phyloP scores from a whole-genome alignment of 2,113 vertebrate genomes.

The Cavia aperea region DNA sequence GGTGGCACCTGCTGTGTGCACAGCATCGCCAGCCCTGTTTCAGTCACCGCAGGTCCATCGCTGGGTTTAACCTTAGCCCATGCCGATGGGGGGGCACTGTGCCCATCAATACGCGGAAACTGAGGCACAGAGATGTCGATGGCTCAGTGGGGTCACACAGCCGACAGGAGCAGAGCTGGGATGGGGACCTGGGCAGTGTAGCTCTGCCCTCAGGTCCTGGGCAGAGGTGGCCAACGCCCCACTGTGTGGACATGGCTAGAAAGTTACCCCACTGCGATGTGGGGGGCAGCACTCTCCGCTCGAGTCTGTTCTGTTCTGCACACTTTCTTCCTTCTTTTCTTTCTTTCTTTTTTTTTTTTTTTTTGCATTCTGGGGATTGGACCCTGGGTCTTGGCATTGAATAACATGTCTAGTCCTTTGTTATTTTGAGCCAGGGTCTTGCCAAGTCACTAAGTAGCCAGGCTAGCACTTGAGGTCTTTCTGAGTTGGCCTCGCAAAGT shows the following conservation, averaged over 20 bases:
- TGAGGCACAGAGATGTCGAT: neutral
- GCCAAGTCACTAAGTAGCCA: neutral
- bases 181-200: neutral
- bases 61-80: neutral
- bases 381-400: neutral
- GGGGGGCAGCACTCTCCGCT: neutral
- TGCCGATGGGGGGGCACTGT: neutral
- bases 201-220: neutral
- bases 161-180: neutral
- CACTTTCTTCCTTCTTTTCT: neutral
- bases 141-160: neutral
- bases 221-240: accelerated
- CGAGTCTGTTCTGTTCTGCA: neutral
- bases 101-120: neutral
- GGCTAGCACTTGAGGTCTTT: neutral
- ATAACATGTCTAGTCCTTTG: neutral
- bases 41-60: no score
- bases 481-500: neutral
- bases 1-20: accelerated
- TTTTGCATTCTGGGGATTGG: neutral
- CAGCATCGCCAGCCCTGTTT: accelerated
- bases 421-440: neutral
- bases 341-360: neutral
- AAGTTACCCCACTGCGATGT: accelerated
- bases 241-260: accelerated